These are phyloP conservation scores for Galeopsomyia nigrocyanea DNA, from an alignment of 2,888 invertebrate species.

Conservation along the genomic window DNA sequence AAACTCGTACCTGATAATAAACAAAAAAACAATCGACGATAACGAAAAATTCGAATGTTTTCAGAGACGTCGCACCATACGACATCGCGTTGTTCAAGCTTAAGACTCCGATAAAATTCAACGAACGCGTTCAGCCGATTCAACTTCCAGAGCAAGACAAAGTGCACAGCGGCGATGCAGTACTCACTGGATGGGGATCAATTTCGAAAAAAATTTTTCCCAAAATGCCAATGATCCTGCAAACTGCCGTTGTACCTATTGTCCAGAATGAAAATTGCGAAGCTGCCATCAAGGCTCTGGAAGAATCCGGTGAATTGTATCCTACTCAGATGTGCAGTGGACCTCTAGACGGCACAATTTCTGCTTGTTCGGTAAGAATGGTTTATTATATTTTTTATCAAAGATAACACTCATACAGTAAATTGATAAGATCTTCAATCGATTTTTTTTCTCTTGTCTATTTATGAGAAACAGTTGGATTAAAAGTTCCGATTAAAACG, in stretches of 20 bases:
- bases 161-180: constrained; percentile 59
- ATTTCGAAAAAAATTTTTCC: constrained; percentile 51
- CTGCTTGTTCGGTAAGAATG: constrained; percentile 54
- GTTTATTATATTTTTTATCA: too few species aligned
- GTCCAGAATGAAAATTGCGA: constrained; percentile 55
- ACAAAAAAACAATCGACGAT: neutral
- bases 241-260: constrained; percentile 58
- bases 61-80: constrained; percentile 65
- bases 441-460: neutral
- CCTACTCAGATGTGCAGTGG: constrained; percentile 58
- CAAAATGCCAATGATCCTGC: constrained; percentile 57
- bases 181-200: constrained; percentile 71
- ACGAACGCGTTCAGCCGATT: constrained; percentile 63
- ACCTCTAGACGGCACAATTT: constrained; percentile 48
- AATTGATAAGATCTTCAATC: constrained; percentile 41
- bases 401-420: neutral
- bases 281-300: constrained; percentile 48
- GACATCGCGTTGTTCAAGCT: constrained; percentile 72
- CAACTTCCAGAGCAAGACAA: constrained; percentile 61
- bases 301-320: constrained; percentile 53
- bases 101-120: constrained; percentile 57
- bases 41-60: too few species aligned
- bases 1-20: neutral
- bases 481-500: too few species aligned
- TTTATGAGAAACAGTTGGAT: neutral